These are phyloP conservation scores for Prolemur simus DNA, from an alignment of 2,113 vertebrate species.

Conservation along the genomic window DNA sequence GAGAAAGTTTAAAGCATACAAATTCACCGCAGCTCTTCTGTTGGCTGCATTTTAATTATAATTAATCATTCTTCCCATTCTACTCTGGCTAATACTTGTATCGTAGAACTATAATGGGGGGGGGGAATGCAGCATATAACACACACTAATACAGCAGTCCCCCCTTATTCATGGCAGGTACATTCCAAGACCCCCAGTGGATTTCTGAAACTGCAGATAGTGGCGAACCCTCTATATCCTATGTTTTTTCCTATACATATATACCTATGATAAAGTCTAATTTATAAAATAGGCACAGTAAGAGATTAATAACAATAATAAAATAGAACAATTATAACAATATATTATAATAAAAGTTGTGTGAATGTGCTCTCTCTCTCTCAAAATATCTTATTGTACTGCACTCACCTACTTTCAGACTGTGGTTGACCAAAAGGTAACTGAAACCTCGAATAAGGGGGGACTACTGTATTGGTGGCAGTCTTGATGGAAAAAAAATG, in stretches of 20 bases:
- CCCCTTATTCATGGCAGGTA: not conserved
- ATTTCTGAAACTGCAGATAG: not conserved
- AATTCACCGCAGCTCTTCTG: not conserved
- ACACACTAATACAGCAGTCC: not conserved
- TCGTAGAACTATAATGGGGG: not conserved
- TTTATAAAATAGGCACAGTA: not conserved
- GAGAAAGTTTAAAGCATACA: not conserved
- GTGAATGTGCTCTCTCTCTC: not conserved
- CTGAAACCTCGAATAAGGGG: not conserved
- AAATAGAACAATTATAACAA: not conserved
- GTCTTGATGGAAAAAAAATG: not conserved
- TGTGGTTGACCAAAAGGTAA: not conserved
- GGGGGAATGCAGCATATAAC: not conserved
- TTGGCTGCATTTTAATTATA: conserved; percentile 1
- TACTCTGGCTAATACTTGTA: not conserved
- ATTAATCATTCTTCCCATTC: not conserved
- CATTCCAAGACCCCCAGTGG: not conserved
- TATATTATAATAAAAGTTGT: not conserved
- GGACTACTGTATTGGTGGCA: not conserved
- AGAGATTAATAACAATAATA: not conserved
- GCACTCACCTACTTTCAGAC: not conserved
- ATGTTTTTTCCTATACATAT: not conserved
- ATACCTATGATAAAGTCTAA: not conserved
- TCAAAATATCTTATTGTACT: not conserved
- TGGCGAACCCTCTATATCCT: not conserved